phyloP scores from a whole-genome alignment of 2,113 vertebrate species.

The Cyrtonyx montezumae region DNA sequence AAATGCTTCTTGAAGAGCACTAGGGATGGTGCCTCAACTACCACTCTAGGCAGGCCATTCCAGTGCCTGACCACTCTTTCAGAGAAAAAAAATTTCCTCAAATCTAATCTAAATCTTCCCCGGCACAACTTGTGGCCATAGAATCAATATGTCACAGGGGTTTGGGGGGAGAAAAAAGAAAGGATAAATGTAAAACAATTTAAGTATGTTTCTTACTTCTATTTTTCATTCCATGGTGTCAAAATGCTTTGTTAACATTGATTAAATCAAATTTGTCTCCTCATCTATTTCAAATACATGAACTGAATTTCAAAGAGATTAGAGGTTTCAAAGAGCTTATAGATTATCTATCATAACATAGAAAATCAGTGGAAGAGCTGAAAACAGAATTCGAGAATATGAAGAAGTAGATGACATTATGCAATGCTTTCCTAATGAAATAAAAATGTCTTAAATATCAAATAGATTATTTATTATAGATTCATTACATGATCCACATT shows the following conservation, averaged over 20 bases:
- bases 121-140: too few relatives aligned
- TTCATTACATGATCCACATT: background rate
- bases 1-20: too few relatives aligned
- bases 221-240: background rate
- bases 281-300: slow-evolving; percentile 1
- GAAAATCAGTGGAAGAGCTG: background rate
- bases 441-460: background rate
- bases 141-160: background rate
- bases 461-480: background rate
- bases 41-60: too few relatives aligned
- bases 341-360: background rate
- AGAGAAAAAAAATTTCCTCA: too few relatives aligned
- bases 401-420: background rate
- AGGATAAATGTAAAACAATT: background rate
- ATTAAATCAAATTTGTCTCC: background rate
- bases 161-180: background rate
- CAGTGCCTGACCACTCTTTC: too few relatives aligned
- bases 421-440: background rate
- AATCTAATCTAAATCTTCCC: too few relatives aligned
- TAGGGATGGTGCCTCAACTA: too few relatives aligned
- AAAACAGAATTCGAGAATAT: background rate
- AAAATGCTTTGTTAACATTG: slow-evolving; percentile 12
- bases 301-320: slow-evolving; percentile 14
- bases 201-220: background rate
- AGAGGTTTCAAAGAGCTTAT: background rate